Percentiles rank a stretch among this genome's conserved stretches.
Conservation (phyloP, 2,797 vertebrate genomes). For the Notoglanidium macrostoma region DNA sequence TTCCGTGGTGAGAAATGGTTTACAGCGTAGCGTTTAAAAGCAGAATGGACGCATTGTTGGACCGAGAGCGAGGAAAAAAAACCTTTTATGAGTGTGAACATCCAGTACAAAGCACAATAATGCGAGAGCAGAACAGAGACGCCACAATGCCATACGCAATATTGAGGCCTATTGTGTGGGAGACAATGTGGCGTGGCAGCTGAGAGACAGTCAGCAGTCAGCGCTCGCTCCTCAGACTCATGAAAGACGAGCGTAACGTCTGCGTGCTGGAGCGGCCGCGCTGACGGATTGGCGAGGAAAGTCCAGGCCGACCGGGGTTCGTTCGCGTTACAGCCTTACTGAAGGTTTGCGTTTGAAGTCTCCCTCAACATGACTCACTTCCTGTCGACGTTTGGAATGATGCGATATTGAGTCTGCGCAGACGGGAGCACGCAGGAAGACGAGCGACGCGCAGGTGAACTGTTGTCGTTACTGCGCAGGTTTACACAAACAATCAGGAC, state of each 20-base stretch:
- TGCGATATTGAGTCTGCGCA: too few relatives aligned
- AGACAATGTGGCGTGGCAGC: background rate
- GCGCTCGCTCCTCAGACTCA: background rate
- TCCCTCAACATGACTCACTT: background rate
- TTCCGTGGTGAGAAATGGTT: background rate
- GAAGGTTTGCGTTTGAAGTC: background rate
- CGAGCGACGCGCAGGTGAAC: too few relatives aligned
- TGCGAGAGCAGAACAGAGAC: background rate
- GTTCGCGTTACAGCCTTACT: background rate
- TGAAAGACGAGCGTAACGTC: background rate
- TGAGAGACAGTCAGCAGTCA: slow-evolving; percentile 1
- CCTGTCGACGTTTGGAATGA: background rate
- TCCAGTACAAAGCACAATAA: background rate
- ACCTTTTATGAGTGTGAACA: background rate
- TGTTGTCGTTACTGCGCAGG: too few relatives aligned
- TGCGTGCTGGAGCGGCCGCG: background rate
- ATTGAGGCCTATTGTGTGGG: background rate
- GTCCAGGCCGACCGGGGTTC: background rate
- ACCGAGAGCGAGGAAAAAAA: too few relatives aligned
- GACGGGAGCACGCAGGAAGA: too few relatives aligned
- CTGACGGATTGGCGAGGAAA: background rate
- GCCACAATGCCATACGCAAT: background rate
- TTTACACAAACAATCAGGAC: too few relatives aligned
- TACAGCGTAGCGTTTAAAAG: background rate
- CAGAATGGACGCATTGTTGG: background rate